phyloP scores from a whole-genome alignment of 2,797 vertebrate species.

The Orientallactaga sibirica region DNA sequence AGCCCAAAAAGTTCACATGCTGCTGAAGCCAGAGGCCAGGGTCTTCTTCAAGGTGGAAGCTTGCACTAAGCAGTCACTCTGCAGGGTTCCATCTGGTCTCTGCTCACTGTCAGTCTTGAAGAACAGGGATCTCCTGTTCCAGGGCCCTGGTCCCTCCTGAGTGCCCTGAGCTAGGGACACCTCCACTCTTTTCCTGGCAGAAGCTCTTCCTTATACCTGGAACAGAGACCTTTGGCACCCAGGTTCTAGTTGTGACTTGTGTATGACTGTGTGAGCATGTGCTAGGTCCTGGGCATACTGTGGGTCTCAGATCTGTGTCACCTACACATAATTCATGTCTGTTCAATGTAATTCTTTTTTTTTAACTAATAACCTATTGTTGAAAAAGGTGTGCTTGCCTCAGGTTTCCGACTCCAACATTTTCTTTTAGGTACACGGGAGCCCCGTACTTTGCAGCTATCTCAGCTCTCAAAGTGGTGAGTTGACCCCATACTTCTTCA shows the following conservation, averaged over 20 bases:
- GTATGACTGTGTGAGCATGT: not conserved
- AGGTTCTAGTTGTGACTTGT: not conserved
- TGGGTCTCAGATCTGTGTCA: not conserved
- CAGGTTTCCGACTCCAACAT: constrained; percentile 60
- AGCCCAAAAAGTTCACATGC: not conserved
- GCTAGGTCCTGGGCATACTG: not conserved
- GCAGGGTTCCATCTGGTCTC: not conserved
- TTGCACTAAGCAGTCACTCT: not conserved
- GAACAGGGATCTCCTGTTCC: not conserved
- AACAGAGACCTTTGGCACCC: not conserved
- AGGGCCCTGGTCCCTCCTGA: not conserved
- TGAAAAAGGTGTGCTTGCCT: not conserved
- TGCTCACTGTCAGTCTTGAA: not conserved
- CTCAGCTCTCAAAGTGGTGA: constrained; percentile 97
- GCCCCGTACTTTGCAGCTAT: constrained; percentile 99
- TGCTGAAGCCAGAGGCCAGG: no score
- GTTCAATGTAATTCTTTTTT: not conserved
- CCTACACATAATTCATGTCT: not conserved
- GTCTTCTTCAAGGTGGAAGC: not conserved
- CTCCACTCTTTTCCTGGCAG: not conserved
- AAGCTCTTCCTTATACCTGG: not conserved
- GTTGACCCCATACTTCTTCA: constrained; percentile 74
- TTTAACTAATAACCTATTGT: not conserved
- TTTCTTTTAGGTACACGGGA: constrained; percentile 94
- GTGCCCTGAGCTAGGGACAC: not conserved